A percentile compares a stretch with the other conserved stretches of the same genome.
These are phyloP conservation scores for Arbacia lixula DNA, from an alignment of 53 echinoderm and acorn worm genomes.

Conservation along the genomic window DNA sequence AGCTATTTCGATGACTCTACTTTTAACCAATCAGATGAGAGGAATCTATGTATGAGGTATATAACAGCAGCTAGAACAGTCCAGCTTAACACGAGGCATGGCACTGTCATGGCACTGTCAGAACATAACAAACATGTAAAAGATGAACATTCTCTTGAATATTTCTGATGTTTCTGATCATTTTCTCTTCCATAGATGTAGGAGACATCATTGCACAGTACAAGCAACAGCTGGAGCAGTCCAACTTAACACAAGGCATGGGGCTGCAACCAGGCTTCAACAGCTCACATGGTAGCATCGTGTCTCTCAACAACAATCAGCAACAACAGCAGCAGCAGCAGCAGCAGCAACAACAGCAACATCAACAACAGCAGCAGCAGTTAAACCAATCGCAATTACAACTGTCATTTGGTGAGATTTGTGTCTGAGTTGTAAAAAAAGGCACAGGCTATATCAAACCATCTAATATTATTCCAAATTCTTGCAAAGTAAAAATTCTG, in stretches of 20 bases:
- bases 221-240: slow-evolving; percentile 41
- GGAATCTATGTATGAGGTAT: no score
- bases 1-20: no score
- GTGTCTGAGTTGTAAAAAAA: background rate
- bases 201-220: slow-evolving; percentile 47
- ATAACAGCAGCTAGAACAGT: no score
- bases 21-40: no score
- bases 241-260: background rate
- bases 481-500: no score
- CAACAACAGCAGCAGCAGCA: slow-evolving; percentile 67
- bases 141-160: background rate
- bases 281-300: slow-evolving; percentile 31
- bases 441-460: no score
- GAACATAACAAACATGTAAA: background rate
- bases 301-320: slow-evolving; percentile 50
- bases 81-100: no score
- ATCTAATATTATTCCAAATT: no score
- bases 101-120: no score
- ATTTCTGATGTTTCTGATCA: background rate
- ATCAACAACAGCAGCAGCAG: slow-evolving; percentile 33
- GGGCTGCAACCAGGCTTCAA: slow-evolving; percentile 25
- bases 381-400: slow-evolving; percentile 55
- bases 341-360: slow-evolving; percentile 47
- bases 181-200: background rate
- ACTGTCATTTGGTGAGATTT: slow-evolving; percentile 42